Percentiles rank a stretch among this genome's conserved stretches.
phyloP scores from a whole-genome alignment of 2,113 vertebrate genomes.

The Copsychus sechellarum region DNA sequence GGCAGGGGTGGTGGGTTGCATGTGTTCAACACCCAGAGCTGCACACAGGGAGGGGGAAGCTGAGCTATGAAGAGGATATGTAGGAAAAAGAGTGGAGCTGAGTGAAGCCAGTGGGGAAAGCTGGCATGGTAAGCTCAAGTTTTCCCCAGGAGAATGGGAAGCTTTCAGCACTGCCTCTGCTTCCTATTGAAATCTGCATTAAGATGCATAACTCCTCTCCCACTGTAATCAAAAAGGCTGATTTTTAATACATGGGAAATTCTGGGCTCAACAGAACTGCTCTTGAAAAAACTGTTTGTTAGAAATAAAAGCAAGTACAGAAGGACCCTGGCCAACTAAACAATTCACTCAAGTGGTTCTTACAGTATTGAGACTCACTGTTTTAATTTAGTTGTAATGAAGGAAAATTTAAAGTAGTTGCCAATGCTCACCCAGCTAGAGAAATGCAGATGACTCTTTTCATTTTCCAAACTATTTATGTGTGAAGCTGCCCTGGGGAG shows the following conservation, averaged over 20 bases:
- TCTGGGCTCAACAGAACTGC: background rate
- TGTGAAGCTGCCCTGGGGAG: background rate
- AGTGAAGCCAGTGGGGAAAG: background rate
- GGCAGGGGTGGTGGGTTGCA: rapidly evolving
- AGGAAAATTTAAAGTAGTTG: background rate
- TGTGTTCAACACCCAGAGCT: rapidly evolving
- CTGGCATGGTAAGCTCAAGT: background rate
- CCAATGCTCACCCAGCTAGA: background rate
- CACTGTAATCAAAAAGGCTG: background rate
- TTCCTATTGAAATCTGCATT: background rate
- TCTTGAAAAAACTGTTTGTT: background rate
- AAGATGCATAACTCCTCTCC: background rate
- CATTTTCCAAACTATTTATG: background rate
- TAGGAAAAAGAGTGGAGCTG: background rate
- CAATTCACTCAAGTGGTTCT: background rate
- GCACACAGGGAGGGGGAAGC: rapidly evolving
- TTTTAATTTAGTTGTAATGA: background rate
- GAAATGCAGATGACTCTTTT: background rate
- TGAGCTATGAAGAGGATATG: rapidly evolving
- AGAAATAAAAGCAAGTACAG: background rate
- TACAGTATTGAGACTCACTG: background rate
- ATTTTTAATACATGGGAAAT: conserved; percentile 9
- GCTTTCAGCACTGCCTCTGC: background rate
- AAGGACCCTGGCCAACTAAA: background rate
- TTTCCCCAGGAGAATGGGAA: background rate